A percentile compares a stretch with the other conserved stretches of the same genome.
Conservation (phyloP, 2,113 vertebrate species). For the Capra hircus region DNA sequence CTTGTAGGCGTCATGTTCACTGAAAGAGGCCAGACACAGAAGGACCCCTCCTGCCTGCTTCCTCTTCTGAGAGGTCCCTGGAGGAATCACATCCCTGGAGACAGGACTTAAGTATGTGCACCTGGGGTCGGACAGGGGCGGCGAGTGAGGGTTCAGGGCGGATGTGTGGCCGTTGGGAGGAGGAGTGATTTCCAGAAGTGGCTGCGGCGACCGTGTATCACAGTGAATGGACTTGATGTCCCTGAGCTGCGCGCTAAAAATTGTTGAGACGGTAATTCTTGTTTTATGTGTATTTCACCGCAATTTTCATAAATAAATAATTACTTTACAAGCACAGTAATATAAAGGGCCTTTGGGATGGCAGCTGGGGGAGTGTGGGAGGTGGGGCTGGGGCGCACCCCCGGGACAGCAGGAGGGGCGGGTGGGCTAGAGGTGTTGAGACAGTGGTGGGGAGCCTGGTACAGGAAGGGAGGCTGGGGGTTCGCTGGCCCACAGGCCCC, state of each 20-base stretch:
- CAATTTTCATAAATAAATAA: neutral
- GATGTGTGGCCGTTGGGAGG: fast-evolving
- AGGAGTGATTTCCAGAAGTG: neutral
- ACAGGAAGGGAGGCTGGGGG: neutral
- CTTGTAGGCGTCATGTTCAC: fast-evolving
- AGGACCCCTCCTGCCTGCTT: fast-evolving
- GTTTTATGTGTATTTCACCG: neutral
- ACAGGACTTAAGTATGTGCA: neutral
- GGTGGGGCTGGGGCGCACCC: neutral
- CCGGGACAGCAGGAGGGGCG: fast-evolving
- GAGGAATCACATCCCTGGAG: neutral
- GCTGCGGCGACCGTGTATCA: fast-evolving
- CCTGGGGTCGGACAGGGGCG: fast-evolving
- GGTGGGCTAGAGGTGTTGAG: neutral
- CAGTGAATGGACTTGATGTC: fast-evolving
- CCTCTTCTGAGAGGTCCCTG: fast-evolving
- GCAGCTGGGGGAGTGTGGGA: fast-evolving
- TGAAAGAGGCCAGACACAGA: fast-evolving
- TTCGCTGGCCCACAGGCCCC: neutral
- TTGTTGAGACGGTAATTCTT: fast-evolving
- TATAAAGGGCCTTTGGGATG: neutral
- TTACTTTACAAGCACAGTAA: neutral
- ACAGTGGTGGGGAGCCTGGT: neutral
- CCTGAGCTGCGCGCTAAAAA: fast-evolving
- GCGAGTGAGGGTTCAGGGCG: fast-evolving